Evolutionary conservation across 2,113 vertebrate species (phyloP).

Genomic region (Egretta garzetta): DNA sequence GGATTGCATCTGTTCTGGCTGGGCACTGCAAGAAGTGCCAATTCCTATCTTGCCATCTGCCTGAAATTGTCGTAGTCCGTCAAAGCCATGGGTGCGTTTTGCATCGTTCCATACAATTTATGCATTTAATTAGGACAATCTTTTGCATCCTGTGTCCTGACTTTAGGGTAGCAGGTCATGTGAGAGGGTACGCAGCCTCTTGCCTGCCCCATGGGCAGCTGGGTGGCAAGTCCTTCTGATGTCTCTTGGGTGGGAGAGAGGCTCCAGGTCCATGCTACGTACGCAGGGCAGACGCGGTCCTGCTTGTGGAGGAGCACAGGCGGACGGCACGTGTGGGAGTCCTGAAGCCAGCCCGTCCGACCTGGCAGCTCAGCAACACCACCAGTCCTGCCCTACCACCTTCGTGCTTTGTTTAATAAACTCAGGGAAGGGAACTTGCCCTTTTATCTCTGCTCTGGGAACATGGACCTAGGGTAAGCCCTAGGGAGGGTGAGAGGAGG

Average conservation of each 20-base stretch:
- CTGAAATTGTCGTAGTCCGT: not conserved
- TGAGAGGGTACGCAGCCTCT: not conserved
- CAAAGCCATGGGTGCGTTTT: not conserved
- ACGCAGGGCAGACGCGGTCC: accelerated
- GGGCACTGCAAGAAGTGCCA: slow-evolving; percentile 24
- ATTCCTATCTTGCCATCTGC: slow-evolving; percentile 38
- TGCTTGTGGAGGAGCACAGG: not conserved
- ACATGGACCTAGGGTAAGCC: accelerated
- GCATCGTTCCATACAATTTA: not conserved
- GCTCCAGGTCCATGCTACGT: not conserved
- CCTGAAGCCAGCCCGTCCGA: not conserved
- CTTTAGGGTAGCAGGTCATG: not conserved
- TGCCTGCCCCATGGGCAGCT: accelerated
- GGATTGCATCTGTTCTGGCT: slow-evolving; percentile 30
- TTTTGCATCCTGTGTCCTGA: accelerated
- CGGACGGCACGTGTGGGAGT: accelerated
- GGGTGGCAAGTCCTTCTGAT: not conserved
- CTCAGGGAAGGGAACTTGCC: not conserved
- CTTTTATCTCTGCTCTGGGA: not conserved
- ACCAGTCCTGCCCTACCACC: not conserved
- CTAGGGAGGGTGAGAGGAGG: not conserved
- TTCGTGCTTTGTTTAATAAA: not conserved
- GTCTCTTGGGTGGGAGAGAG: not conserved
- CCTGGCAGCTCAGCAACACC: not conserved
- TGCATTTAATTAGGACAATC: not conserved